Evolutionary conservation across 30 jellyfish, hydroid and myxozoan genomes (phyloP).

Genomic region (Nemopilema nomurai): DNA sequence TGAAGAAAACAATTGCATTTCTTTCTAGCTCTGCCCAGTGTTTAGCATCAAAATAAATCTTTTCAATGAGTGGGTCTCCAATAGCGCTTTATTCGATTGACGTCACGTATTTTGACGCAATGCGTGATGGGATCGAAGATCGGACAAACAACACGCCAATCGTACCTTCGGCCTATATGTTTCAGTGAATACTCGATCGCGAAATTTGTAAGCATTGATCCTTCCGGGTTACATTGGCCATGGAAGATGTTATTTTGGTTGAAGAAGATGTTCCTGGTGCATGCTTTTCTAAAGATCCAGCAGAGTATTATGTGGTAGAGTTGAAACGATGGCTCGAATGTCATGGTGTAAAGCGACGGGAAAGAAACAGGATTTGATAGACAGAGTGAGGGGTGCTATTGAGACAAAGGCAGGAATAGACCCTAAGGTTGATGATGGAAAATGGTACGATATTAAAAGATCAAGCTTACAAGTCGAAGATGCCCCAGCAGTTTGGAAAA

Average conservation of each 20-base stretch:
- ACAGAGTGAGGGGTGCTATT: constrained; percentile 1
- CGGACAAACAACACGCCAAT: neutral
- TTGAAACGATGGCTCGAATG: constrained; percentile 3
- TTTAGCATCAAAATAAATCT: constrained; percentile 5
- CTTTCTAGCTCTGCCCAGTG: constrained; percentile 24
- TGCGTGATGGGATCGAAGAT: constrained; percentile 3
- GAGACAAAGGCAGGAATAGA: constrained; percentile 26
- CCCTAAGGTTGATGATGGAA: constrained; percentile 62
- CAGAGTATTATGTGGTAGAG: constrained; percentile 19
- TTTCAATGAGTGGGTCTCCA: constrained; percentile 13
- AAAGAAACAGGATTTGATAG: constrained; percentile 9
- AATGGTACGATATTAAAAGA: constrained; percentile 52
- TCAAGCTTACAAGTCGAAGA: constrained; percentile 4
- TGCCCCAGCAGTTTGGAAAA: constrained; percentile 13
- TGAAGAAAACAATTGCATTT: constrained; percentile 17
- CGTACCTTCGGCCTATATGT: neutral
- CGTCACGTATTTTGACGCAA: neutral
- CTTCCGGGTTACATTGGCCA: neutral
- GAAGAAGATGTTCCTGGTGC: constrained; percentile 66
- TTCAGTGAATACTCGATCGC: neutral
- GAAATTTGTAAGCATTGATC: neutral
- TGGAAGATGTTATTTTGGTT: constrained; percentile 16
- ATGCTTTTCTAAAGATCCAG: constrained; percentile 13
- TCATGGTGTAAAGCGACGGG: constrained; percentile 15
- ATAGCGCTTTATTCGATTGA: neutral